Evolutionary conservation across 2,113 vertebrate species (phyloP), one percentile per base, ranked within the genome.

Genomic region (Sorex fumeus): DNA sequence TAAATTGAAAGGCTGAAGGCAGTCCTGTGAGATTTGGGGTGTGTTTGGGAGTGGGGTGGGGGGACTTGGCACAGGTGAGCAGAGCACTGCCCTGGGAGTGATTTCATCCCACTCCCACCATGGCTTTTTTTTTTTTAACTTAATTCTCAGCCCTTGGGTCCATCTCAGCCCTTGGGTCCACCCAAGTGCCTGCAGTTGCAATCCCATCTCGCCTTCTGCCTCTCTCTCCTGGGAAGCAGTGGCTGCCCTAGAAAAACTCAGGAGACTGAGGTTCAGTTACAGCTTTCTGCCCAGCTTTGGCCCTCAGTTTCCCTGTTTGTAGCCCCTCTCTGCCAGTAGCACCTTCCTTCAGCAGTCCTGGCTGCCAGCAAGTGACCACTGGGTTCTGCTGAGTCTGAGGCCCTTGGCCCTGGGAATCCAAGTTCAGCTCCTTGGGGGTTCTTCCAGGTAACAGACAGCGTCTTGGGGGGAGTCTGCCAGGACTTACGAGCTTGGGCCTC

Each of bases 251-350:
- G 12, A 91, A 79, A 3, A 64, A 62, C 30, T 70, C 9, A 71
- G 67, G 47, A 84, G 76, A 78, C 7, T 23, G 15, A 0, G 28
- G 1, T 77, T 70, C n/a, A 67, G 11, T 32, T 36, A 32, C n/a
- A 69, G 50, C 69, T 82, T 9, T 85, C 76, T 36, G 36, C 12
- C 25, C 0, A 3, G 10, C 27, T n/a, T 3, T 50, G 19, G 69
- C 12, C 62, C 62, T 90, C 40, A 57, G 25, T 88, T 84, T 92
- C 36, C 47, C 30, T 64, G 85, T 66, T 66, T 91, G 36, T 72
- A 67, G 50, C 66, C 87, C 40, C 40, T 64, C 27, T 64, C 62
- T 94, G 43, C 9, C 53, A 53, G 34, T 23, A 71, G 70, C 23
- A 15, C 15, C 25, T 90, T 69, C 70, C n/a, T 21, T 60, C 21